Base-by-base conservation (phyloP, 2,888 invertebrate genomes). In the Dichetophora obliterata region DNA sequence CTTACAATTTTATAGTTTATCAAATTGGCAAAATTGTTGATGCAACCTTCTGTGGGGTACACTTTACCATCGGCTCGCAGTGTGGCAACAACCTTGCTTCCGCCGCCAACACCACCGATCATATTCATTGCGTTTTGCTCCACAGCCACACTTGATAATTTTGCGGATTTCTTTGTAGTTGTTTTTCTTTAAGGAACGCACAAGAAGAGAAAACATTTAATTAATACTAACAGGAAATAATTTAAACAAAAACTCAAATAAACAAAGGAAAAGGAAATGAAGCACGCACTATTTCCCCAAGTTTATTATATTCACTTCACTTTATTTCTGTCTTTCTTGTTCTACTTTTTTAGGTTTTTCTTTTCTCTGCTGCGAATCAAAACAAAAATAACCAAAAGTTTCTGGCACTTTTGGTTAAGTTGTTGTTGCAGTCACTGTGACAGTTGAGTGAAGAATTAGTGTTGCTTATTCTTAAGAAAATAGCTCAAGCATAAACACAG, bases 61-160 rank as follows among this genome's bases (percentile, higher is more conserved):
- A 87, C 88, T 82, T 85, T 87, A 69, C 88, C 86, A 81, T 87
- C 87, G 61, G 86, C 85, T 24, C 86, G 83, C 80, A 88, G 81
- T 75, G 87, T 86, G 79, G 88, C 86, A 72, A 88, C 86, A 43
- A 88, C 85, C 82, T 87, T 88, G 79, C 85, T 87, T 66, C 84
- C 83, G 77, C 79, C 80, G 63, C 76, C 77, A 75, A 78, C 79
- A 63, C 75, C 77, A 61, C 78, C 80, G 65, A 82, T 83, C 82
- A 81, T 82, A 76, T 78, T 73, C 74, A 74, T 54, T 74, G 22
- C 24, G 54, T 19, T 74, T 31, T 27, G 59, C 37, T 61, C 27
- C 72, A 72, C 37, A 59, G 57, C 61, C 61, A 43, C 72, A 31
- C 31, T 16, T 24, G 8, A 52, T 43, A n/a, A n/a, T 57, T 4